Conservation (phyloP, 2,888 invertebrate species). For the Branchipolynoe longqiensis region DNA sequence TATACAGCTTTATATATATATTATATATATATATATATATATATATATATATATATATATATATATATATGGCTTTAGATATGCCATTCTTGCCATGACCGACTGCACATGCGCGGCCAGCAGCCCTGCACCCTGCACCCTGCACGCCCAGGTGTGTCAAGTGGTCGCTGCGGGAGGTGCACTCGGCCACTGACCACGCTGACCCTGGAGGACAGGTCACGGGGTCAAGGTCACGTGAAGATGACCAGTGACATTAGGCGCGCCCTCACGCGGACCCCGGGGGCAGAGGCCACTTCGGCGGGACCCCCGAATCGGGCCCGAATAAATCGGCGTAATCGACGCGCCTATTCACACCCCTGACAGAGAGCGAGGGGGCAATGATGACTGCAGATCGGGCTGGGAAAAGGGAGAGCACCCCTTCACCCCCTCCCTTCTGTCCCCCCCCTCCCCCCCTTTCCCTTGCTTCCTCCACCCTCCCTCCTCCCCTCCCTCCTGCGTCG, state of each 20-base stretch:
- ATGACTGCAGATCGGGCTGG: background rate
- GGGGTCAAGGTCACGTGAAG: constrained; percentile 16
- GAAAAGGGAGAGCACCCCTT: background rate
- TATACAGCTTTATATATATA: no score
- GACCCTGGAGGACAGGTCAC: constrained; percentile 53
- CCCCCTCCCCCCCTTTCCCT: no score
- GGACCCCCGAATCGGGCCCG: background rate
- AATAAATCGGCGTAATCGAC: constrained; percentile 40
- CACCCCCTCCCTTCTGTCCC: no score
- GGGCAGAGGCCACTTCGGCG: background rate
- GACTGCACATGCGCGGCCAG: background rate
- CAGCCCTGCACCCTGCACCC: background rate
- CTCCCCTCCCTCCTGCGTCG: no score
- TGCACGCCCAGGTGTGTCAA: constrained; percentile 38
- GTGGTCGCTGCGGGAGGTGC: constrained; percentile 35
- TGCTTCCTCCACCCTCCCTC: no score
- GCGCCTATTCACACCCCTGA: background rate
- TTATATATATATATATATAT: no score
- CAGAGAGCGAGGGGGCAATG: background rate
- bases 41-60: no score
- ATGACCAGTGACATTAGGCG: constrained; percentile 5
- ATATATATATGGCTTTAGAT: no score
- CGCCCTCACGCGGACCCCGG: background rate
- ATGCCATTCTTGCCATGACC: no score
- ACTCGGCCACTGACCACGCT: constrained; percentile 25